These are phyloP conservation scores for Drosophila serrata DNA, from an alignment of 1,140 invertebrate species.

Conservation along the genomic window DNA sequence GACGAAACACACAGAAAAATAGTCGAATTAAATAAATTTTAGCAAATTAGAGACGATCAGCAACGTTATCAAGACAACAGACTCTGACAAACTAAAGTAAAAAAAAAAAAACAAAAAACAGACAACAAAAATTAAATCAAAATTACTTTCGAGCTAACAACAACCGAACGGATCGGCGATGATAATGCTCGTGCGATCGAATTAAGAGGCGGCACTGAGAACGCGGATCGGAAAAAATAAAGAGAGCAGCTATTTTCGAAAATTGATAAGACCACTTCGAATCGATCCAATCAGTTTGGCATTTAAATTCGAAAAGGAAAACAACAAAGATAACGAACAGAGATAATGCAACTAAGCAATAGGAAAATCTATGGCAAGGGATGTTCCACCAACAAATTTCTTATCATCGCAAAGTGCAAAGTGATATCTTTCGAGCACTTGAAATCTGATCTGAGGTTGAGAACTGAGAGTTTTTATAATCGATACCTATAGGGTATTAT, in stretches of 20 bases:
- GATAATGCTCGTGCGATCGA: constrained; percentile 55
- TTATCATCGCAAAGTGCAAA: constrained; percentile 14
- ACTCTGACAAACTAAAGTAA: constrained; percentile 82
- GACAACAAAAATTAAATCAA: constrained; percentile 38
- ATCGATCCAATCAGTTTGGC: constrained; percentile 37
- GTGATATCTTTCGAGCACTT: background rate
- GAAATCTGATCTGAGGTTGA: background rate
- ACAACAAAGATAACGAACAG: background rate
- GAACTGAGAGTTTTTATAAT: background rate
- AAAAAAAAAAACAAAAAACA: constrained; percentile 9
- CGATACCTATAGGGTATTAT: background rate
- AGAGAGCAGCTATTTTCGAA: constrained; percentile 69
- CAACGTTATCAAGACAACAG: constrained; percentile 85
- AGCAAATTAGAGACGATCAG: constrained; percentile 61
- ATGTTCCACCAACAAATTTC: background rate
- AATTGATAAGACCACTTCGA: constrained; percentile 60
- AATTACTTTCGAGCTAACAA: constrained; percentile 39
- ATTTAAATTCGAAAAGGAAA: constrained; percentile 38
- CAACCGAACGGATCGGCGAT: constrained; percentile 29
- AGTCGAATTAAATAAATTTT: constrained; percentile 44
- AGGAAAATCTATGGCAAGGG: background rate
- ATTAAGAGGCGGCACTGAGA: constrained; percentile 62
- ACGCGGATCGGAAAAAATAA: constrained; percentile 8
- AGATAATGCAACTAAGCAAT: constrained; percentile 16
- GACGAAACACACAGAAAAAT: constrained; percentile 60